Evolutionary conservation across 2,888 invertebrate species (phyloP).

Genomic region (Euplagia quadripunctaria): DNA sequence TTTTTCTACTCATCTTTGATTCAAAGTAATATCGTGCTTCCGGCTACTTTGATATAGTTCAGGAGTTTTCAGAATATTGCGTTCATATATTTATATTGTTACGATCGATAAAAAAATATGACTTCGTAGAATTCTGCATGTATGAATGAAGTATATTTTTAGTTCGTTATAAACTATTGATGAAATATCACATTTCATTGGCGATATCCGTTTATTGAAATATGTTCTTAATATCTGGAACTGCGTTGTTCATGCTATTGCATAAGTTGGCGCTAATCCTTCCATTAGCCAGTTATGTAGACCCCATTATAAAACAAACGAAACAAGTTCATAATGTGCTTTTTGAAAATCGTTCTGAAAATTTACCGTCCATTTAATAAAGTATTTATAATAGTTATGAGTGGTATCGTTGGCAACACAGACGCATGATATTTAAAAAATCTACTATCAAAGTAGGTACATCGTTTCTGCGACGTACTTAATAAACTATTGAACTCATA

Average conservation of each 20-base stretch:
- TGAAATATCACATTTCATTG: conserved; percentile 12
- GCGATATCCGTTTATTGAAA: background rate
- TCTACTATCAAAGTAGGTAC: no score
- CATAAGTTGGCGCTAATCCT: no score
- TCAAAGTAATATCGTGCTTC: conserved; percentile 12
- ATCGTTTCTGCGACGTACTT: no score
- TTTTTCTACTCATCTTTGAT: conserved; percentile 13
- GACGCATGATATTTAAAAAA: no score
- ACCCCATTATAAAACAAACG: background rate
- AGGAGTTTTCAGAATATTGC: conserved; percentile 24
- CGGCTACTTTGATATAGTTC: conserved; percentile 21
- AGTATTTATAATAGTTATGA: background rate
- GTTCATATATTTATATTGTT: conserved; percentile 38
- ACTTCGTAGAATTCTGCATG: conserved; percentile 39
- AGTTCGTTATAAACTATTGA: conserved; percentile 2
- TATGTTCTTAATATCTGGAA: no score
- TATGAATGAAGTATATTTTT: conserved; percentile 36
- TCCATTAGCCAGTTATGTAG: no score
- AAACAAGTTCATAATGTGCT: background rate
- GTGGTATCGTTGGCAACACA: no score
- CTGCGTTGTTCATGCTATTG: no score
- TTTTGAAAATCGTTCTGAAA: background rate
- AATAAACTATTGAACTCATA: no score
- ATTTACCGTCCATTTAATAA: background rate
- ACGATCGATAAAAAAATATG: conserved; percentile 43